Evolutionary conservation across 2,797 vertebrate genomes (phyloP).

Genomic region (Ceyx erithaca): DNA sequence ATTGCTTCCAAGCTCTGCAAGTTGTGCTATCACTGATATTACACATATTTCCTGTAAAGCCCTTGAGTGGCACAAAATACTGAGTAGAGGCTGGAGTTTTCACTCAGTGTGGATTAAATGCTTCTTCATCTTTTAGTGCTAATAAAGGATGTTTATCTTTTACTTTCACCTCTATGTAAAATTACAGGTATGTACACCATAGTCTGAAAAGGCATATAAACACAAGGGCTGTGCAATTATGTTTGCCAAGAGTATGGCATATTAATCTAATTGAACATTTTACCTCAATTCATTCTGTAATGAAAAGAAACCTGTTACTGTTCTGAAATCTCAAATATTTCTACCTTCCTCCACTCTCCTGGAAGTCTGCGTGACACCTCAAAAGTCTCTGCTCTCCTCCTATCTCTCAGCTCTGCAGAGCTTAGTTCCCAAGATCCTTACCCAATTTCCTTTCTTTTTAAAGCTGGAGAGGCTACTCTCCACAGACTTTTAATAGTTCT

Average conservation of each 20-base stretch:
- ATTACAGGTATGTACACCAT: background rate
- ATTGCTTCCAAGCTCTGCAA: background rate
- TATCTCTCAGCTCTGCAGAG: background rate
- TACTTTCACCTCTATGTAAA: constrained; percentile 31
- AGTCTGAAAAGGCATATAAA: constrained; percentile 48
- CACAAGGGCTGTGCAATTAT: background rate
- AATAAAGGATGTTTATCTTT: constrained; percentile 54
- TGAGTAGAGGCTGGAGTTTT: constrained; percentile 5
- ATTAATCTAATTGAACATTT: constrained; percentile 46
- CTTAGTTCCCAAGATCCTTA: background rate
- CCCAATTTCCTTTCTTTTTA: background rate
- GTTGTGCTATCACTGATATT: background rate
- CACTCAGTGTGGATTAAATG: background rate
- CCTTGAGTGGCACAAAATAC: background rate
- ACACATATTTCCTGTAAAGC: background rate
- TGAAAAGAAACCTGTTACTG: background rate
- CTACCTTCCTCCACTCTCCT: background rate
- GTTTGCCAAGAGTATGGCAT: background rate
- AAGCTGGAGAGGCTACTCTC: background rate
- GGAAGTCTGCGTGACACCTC: background rate
- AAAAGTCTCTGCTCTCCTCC: background rate
- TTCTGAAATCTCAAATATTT: background rate
- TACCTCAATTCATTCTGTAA: constrained; percentile 17
- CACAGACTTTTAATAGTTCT: background rate
- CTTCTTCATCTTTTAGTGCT: background rate